Conservation (phyloP, 1,140 invertebrate species). For the Heliconius eleuchia region DNA sequence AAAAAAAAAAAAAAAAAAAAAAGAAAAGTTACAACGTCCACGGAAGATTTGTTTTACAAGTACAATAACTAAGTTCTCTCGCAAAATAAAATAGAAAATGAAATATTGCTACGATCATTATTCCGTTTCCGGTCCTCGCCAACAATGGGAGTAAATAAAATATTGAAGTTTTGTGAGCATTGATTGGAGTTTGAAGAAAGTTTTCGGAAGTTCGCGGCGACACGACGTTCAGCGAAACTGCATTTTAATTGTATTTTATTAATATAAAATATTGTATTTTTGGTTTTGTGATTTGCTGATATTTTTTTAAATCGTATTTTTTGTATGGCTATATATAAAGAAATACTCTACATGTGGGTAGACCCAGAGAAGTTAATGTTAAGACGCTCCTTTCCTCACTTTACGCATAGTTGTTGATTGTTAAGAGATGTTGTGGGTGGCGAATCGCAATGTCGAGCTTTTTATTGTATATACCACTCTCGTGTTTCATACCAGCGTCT, state of each 20-base stretch:
- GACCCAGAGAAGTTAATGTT: too few relatives aligned
- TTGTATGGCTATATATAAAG: too few relatives aligned
- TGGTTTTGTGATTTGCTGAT: too few relatives aligned
- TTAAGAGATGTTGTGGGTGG: too few relatives aligned
- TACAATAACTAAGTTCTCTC: background rate
- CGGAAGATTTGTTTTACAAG: background rate
- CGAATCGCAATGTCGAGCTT: too few relatives aligned
- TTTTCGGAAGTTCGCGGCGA: background rate
- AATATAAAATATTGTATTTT: background rate
- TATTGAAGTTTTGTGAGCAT: constrained; percentile 21
- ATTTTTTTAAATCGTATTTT: too few relatives aligned
- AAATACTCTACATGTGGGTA: too few relatives aligned
- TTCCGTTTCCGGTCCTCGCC: background rate
- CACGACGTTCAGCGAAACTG: constrained; percentile 9
- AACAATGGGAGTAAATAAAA: constrained; percentile 16
- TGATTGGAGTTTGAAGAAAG: constrained; percentile 20
- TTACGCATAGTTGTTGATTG: too few relatives aligned
- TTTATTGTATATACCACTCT: too few relatives aligned
- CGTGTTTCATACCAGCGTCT: too few relatives aligned
- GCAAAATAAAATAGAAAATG: background rate
- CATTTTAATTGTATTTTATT: background rate
- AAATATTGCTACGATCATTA: background rate
- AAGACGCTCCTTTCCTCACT: too few relatives aligned
- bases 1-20: too few relatives aligned
- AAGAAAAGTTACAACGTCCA: background rate